Evolutionary conservation across 2,797 vertebrate species (phyloP).

Genomic region (Centroberyx gerrardi): DNA sequence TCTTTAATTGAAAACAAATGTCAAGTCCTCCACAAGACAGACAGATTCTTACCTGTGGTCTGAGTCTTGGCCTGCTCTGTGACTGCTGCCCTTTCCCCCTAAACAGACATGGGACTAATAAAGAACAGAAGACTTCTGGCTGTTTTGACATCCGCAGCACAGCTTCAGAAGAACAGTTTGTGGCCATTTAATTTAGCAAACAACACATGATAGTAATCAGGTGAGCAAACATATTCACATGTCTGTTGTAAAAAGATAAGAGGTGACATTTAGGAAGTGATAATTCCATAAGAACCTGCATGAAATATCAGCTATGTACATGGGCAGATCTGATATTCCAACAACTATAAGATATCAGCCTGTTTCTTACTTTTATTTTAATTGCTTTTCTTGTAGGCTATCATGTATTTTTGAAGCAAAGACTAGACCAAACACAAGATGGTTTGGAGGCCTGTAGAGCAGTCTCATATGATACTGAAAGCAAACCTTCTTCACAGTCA

Average conservation of each 20-base stretch:
- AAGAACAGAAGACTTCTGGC: background rate
- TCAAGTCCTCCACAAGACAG: background rate
- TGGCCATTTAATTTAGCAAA: background rate
- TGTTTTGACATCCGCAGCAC: background rate
- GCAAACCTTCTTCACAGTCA: slow-evolving; percentile 70
- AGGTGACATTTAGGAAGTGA: background rate
- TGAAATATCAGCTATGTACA: too few relatives aligned
- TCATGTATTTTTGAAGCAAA: background rate
- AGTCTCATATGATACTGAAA: slow-evolving; percentile 80
- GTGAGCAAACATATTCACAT: background rate
- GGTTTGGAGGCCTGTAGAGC: slow-evolving; percentile 50
- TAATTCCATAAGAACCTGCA: background rate
- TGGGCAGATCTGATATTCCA: too few relatives aligned
- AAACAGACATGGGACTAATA: background rate
- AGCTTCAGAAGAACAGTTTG: background rate
- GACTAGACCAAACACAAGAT: slow-evolving; percentile 4
- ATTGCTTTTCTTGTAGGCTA: background rate
- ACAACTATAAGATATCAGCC: too few relatives aligned
- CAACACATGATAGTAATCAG: background rate
- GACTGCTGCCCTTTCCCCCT: background rate
- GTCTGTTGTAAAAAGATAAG: background rate
- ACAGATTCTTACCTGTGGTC: too few relatives aligned
- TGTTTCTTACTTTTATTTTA: background rate
- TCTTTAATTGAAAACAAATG: background rate
- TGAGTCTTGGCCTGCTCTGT: background rate